These are phyloP conservation scores for Metopia argyrocephala DNA, from an alignment of 2,888 invertebrate genomes.

Conservation along the genomic window DNA sequence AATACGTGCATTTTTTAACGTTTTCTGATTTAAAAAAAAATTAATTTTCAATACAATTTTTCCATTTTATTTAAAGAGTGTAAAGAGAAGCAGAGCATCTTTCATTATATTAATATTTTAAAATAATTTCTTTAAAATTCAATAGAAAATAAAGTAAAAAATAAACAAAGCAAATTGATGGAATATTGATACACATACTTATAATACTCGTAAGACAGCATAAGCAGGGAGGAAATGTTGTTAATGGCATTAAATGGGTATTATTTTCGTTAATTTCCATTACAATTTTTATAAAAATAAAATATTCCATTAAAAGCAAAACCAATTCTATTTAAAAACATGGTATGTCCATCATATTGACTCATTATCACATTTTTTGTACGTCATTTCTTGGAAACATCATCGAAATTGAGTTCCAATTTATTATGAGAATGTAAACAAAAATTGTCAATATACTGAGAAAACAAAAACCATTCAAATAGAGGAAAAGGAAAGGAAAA, in stretches of 20 bases:
- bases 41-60: background rate
- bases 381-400: background rate
- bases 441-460: background rate
- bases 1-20: slow-evolving; percentile 59
- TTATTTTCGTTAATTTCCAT: background rate
- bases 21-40: slow-evolving; percentile 25
- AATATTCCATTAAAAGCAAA: background rate
- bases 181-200: too few species aligned
- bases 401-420: background rate
- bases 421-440: background rate
- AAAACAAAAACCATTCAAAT: too few species aligned
- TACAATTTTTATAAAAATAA: background rate
- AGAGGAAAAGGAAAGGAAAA: too few species aligned
- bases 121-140: slow-evolving; percentile 13
- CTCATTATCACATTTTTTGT: background rate
- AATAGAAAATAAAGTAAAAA: slow-evolving; percentile 24
- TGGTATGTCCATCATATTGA: too few species aligned
- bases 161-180: background rate
- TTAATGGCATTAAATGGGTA: background rate
- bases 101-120: background rate
- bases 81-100: background rate
- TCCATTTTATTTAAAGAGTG: background rate
- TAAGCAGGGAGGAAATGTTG: too few species aligned
- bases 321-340: background rate
- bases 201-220: too few species aligned